A percentile compares a stretch with the other conserved stretches of the same genome.
phyloP scores from a whole-genome alignment of 1,140 invertebrate genomes.

The Zaprionus tsacasi region DNA sequence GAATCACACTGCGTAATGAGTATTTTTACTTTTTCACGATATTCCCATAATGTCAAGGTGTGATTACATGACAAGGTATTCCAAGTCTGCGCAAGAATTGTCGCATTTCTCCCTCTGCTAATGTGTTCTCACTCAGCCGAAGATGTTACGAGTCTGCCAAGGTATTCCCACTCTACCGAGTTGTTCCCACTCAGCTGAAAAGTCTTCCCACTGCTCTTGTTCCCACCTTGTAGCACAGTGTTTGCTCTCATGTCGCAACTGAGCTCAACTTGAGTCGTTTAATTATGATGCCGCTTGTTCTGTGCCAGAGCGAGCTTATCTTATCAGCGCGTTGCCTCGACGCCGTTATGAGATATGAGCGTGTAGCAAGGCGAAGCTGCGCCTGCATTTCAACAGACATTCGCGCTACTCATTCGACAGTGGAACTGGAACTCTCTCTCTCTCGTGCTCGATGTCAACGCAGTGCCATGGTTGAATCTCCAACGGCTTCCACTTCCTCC shows the following conservation, averaged over 20 bases:
- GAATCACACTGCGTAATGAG: neutral
- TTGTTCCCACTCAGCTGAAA: constrained; percentile 1
- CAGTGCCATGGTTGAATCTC: constrained; percentile 15
- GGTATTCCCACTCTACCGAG: no score
- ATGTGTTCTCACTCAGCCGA: no score
- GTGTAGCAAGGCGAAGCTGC: constrained; percentile 3
- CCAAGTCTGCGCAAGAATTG: neutral
- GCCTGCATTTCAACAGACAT: constrained; percentile 37
- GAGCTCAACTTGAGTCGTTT: constrained; percentile 19
- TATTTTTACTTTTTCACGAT: neutral
- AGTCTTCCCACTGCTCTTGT: no score
- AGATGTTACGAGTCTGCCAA: no score
- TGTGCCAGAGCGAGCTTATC: constrained; percentile 7
- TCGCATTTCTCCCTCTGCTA: neutral
- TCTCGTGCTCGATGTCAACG: constrained; percentile 29
- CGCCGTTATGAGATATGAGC: constrained; percentile 40
- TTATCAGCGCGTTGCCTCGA: constrained; percentile 21
- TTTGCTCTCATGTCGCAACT: constrained; percentile 12
- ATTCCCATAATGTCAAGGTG: neutral
- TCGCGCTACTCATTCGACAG: constrained; percentile 15
- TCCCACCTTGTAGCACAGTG: neutral
- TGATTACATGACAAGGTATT: no score
- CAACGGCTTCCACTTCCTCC: neutral
- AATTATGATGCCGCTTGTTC: constrained; percentile 24
- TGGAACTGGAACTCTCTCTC: constrained; percentile 32